phyloP scores from a whole-genome alignment of 2,797 vertebrate species.

The Caiman crocodilus region DNA sequence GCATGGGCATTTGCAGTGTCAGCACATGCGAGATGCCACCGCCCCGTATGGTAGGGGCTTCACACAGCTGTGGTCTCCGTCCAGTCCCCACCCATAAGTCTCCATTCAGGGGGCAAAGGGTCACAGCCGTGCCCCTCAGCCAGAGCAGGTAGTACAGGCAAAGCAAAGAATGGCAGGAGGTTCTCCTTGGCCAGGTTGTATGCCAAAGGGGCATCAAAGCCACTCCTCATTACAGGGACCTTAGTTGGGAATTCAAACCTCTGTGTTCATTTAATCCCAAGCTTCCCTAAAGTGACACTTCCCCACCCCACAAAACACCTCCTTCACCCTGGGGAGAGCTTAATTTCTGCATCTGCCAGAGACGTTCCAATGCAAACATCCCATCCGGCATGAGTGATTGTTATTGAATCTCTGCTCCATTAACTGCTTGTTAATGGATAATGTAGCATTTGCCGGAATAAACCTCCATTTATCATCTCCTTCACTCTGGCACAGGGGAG shows the following conservation, averaged over 20 bases:
- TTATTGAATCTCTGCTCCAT: constrained; percentile 30
- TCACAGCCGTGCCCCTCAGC: neutral
- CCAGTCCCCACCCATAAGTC: too few relatives aligned
- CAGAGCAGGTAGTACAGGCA: neutral
- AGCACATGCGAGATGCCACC: too few relatives aligned
- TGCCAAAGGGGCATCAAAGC: too few relatives aligned
- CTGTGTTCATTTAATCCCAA: neutral
- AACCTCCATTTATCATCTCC: constrained; percentile 25
- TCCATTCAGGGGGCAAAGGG: neutral
- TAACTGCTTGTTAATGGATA: constrained; percentile 46
- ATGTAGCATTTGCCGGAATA: constrained; percentile 44
- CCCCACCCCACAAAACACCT: neutral
- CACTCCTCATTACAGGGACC: neutral
- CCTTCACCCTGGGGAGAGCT: neutral
- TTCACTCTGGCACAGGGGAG: neutral
- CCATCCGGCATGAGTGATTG: constrained; percentile 7
- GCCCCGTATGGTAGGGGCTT: neutral
- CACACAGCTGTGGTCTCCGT: neutral
- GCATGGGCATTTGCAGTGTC: too few relatives aligned
- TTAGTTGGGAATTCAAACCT: neutral
- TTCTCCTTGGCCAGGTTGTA: too few relatives aligned
- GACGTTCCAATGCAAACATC: neutral
- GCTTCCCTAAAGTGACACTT: neutral
- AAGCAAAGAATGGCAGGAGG: neutral
- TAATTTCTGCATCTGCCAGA: constrained; percentile 2